A percentile compares a stretch with the other conserved stretches of the same genome.
Evolutionary conservation across 2,797 vertebrate genomes (phyloP).

Genomic region (Falco biarmicus): DNA sequence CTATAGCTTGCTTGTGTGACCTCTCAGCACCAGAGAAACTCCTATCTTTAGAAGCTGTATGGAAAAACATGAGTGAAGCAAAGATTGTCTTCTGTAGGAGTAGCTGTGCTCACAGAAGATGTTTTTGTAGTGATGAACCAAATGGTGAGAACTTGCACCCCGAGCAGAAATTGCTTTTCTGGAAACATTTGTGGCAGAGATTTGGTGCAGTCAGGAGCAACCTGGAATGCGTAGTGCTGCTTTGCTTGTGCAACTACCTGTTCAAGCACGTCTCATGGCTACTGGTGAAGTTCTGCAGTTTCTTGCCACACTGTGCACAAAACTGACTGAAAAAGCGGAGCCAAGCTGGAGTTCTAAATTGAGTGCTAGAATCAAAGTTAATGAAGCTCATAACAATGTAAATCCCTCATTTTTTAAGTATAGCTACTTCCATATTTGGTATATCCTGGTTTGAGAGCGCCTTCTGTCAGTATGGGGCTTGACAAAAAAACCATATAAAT

Average conservation of each 20-base stretch:
- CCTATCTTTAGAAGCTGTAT: neutral
- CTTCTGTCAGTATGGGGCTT: neutral
- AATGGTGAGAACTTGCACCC: neutral
- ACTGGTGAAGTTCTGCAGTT: neutral
- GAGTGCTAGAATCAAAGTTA: neutral
- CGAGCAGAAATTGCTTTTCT: neutral
- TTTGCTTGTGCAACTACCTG: neutral
- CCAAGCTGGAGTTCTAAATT: neutral
- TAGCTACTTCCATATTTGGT: neutral
- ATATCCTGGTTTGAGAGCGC: neutral
- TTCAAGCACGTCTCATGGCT: neutral
- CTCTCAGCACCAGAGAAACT: neutral
- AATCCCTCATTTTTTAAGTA: neutral
- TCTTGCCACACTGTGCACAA: neutral
- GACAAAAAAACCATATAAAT: neutral
- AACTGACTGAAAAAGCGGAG: neutral
- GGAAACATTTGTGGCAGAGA: neutral
- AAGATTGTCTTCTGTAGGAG: neutral
- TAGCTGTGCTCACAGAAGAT: neutral
- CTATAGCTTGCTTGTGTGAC: neutral
- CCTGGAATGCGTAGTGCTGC: too few relatives aligned
- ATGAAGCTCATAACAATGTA: neutral
- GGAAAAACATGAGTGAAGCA: neutral
- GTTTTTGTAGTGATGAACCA: neutral
- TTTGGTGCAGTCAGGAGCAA: neutral